Evolutionary conservation across 2,888 invertebrate genomes (phyloP).

Genomic region (Cataglyphis livida): DNA sequence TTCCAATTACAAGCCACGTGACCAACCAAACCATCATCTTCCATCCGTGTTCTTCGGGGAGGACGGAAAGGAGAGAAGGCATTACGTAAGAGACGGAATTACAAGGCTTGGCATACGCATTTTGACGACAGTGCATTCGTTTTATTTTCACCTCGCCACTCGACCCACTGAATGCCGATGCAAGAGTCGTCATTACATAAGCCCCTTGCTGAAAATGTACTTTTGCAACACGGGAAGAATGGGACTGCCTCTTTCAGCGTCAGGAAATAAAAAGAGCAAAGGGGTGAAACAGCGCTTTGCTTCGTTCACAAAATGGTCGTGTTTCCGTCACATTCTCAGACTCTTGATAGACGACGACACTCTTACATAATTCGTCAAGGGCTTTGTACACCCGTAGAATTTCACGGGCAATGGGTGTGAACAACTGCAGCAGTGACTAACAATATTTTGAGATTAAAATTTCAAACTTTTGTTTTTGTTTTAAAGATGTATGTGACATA

Average conservation of each 20-base stretch:
- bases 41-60: background rate
- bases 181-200: conserved; percentile 52
- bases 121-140: background rate
- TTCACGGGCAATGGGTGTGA: conserved; percentile 12
- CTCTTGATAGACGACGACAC: conserved; percentile 22
- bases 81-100: conserved; percentile 28
- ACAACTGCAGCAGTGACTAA: background rate
- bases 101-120: conserved; percentile 31
- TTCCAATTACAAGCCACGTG: conserved; percentile 38
- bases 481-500: too few species aligned
- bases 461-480: conserved; percentile 4
- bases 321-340: conserved; percentile 64
- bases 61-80: conserved; percentile 9
- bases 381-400: background rate
- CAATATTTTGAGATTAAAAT: conserved; percentile 12
- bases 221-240: conserved; percentile 27
- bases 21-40: conserved; percentile 17
- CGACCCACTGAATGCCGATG: conserved; percentile 51
- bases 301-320: conserved; percentile 50
- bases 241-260: conserved; percentile 17
- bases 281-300: conserved; percentile 48
- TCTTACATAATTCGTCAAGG: conserved; percentile 38
- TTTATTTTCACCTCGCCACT: conserved; percentile 40
- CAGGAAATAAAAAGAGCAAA: conserved; percentile 44
- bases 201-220: conserved; percentile 18